Percentiles rank a stretch among this genome's conserved stretches.
Evolutionary conservation across 2,888 invertebrate genomes (phyloP).

Genomic region (Morinoia aosen): DNA sequence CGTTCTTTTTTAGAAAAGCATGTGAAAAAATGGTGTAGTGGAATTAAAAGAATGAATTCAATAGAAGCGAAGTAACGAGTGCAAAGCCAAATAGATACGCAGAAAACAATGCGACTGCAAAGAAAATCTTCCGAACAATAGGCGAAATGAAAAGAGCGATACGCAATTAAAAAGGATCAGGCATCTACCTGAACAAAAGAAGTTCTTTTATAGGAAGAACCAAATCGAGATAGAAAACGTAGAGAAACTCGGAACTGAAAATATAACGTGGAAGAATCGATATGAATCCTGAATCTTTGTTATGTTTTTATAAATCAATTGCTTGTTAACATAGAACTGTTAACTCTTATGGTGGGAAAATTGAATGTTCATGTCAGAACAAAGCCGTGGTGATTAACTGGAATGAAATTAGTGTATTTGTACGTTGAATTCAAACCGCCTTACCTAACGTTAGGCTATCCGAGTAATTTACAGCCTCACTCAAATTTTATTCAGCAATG

Average conservation of each 20-base stretch:
- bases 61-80: slow-evolving; percentile 27
- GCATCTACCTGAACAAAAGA: slow-evolving; percentile 18
- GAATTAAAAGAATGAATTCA: slow-evolving; percentile 43
- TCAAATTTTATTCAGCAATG: too few relatives aligned
- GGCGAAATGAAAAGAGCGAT: slow-evolving; percentile 33
- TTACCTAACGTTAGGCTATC: not conserved
- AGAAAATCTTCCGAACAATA: slow-evolving; percentile 46
- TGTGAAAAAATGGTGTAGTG: not conserved
- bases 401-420: not conserved
- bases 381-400: not conserved
- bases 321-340: not conserved
- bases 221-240: not conserved
- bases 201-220: slow-evolving; percentile 5
- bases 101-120: slow-evolving; percentile 33
- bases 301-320: not conserved
- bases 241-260: not conserved
- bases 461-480: not conserved
- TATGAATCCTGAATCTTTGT: not conserved
- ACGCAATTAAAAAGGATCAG: slow-evolving; percentile 51
- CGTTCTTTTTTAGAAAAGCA: not conserved
- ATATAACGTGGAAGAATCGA: not conserved
- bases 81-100: slow-evolving; percentile 45
- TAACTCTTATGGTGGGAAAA: not conserved
- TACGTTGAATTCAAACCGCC: not conserved
- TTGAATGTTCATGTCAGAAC: not conserved